phyloP scores from a whole-genome alignment of 2,113 vertebrate genomes.

The Sturnus vulgaris region DNA sequence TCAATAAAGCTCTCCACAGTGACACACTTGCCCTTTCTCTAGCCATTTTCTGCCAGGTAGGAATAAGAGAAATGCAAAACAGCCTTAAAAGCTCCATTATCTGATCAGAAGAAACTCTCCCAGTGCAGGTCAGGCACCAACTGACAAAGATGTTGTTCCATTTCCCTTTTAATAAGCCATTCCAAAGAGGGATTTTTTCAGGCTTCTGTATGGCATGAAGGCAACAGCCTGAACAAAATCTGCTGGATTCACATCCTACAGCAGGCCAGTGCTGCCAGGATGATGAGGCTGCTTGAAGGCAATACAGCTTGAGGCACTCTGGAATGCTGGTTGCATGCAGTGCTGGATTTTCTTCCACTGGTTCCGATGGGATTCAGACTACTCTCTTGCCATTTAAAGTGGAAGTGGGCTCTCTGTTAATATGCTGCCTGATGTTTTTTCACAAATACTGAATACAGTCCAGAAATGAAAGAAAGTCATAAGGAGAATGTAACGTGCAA shows the following conservation, averaged over 20 bases:
- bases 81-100: slow-evolving; percentile 15
- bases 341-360: neutral
- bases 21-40: neutral
- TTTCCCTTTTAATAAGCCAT: neutral
- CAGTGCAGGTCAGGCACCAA: neutral
- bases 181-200: neutral
- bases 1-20: neutral
- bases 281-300: neutral
- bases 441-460: neutral
- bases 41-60: slow-evolving; percentile 25
- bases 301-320: neutral
- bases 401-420: neutral
- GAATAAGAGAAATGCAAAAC: slow-evolving; percentile 35
- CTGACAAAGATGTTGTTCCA: neutral
- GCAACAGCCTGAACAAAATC: neutral
- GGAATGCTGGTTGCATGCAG: neutral
- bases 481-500: neutral
- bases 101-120: slow-evolving; percentile 29
- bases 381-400: neutral
- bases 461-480: neutral
- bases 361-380: neutral
- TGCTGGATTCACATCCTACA: neutral
- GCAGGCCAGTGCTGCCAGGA: neutral
- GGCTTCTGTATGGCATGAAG: neutral
- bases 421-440: neutral